These are phyloP conservation scores for Chloromyia formosa DNA, from an alignment of 2,888 invertebrate species.

Conservation along the genomic window DNA sequence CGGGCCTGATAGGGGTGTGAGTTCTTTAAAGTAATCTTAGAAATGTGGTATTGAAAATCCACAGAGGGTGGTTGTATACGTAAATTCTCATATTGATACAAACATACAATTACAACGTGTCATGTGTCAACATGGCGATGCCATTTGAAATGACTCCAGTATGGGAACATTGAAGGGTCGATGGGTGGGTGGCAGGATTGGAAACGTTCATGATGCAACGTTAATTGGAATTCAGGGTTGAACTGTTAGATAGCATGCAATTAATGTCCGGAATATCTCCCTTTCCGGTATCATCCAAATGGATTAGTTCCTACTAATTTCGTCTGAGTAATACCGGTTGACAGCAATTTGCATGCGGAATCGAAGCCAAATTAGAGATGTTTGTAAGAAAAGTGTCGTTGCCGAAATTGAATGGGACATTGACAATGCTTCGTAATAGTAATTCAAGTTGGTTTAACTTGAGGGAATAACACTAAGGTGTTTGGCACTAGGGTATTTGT, in stretches of 20 bases:
- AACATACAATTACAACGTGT: constrained; percentile 38
- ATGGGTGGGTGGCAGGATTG: not conserved
- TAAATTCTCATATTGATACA: not conserved
- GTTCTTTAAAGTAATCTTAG: constrained; percentile 31
- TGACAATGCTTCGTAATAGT: not conserved
- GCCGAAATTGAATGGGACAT: constrained; percentile 20
- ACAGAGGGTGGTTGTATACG: constrained; percentile 13
- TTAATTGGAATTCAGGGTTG: constrained; percentile 42
- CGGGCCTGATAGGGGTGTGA: not conserved
- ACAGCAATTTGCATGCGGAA: constrained; percentile 41
- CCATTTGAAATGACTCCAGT: not conserved
- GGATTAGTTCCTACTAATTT: constrained; percentile 41
- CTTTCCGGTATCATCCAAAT: constrained; percentile 29
- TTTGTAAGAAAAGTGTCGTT: constrained; percentile 6
- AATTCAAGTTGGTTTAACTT: no score
- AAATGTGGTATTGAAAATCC: constrained; percentile 35
- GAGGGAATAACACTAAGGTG: no score
- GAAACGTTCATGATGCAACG: constrained; percentile 39
- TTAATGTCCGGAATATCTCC: constrained; percentile 37
- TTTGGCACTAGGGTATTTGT: no score
- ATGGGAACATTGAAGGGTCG: not conserved
- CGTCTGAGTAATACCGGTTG: constrained; percentile 31
- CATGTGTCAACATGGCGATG: constrained; percentile 37
- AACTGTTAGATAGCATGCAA: constrained; percentile 34
- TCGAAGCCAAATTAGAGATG: constrained; percentile 33